Base-by-base conservation (phyloP, 2,888 invertebrate genomes). In the Pristionchus japonicus region DNA sequence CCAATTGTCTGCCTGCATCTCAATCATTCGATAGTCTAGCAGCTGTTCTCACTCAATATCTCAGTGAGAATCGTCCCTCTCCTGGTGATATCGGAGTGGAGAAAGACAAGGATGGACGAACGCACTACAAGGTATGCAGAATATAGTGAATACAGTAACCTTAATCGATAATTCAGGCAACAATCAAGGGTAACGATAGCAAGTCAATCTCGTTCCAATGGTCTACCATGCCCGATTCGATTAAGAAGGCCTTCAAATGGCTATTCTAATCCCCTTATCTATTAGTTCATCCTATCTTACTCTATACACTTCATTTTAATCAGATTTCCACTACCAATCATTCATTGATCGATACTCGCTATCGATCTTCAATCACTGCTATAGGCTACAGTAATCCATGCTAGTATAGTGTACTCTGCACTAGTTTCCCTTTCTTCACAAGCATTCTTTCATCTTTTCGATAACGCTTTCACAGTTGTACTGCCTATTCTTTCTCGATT, bases 141-240 rank as follows among this genome's bases (percentile, higher is more conserved):
- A n/a, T 57, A 20, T 52, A 52, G 17, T 52, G 23, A 20, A n/a
- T 43, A 43, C 43, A 43, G 11, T 43, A 43, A 64, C 64, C 7
- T n/a, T 27, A 23, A n/a, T 31, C 17, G 70, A 23, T 86, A 40
- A 34, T 86, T 91, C 87, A 92, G 91, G 93, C 93, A 13, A 91
- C 90, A 20, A 91, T 93, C 86, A 90, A 91, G 74, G 90, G 91
- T 13, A 89, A 88, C 40, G 92, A 93, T 88, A 90, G 92, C 87
- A 92, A 92, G 64, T 89, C 90, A 3, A 91, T 93, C 77, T 91
- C 91, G 17, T 93, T 93, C 90, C 92, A 93, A 86, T 93, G 93
- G 93, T 91, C 92, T 6, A 88, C 91, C 17, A 91, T 93, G 74
- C 92, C 92, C 43, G 90, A 89, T 83, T 90, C 89, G n/a, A 91